Base-by-base conservation (phyloP, 2,888 invertebrate genomes). In the Hyles lineata region DNA sequence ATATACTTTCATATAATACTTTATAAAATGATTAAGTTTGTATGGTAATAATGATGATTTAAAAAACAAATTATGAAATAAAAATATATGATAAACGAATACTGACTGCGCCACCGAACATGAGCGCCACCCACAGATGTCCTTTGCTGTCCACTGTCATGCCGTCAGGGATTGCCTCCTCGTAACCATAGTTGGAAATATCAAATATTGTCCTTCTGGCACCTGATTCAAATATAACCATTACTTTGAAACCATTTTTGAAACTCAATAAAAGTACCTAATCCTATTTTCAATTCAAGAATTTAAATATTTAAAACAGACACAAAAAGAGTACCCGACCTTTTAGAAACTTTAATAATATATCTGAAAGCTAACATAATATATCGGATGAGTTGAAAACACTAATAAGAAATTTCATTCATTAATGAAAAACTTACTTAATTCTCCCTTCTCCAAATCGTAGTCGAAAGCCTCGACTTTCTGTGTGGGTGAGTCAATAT, bases 61-160 rank as follows among this genome's bases (percentile, higher is more conserved):
- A 5, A 32, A 35, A 32, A 9, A n/a, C n/a, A 63, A 5, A 43
- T 35, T 2, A 0, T 5, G n/a, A 52, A n/a, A n/a, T 35, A 2
- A 29, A 59, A 32, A 32, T 69, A 19, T 43, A 15, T 62, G 4
- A 70, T 29, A 25, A 32, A 7, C 23, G 21, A 15, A 21, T 50
- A 89, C 95, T 91, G 84, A 97, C 96, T 72, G 95, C 90, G 59
- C 96, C 95, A 1, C 96, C 97, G 62, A 92, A 95, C 90, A 95
- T 96, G 19, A 96, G 79, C 0, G 96, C 96, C 17, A 98, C 95
- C 97, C 98, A 98, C 35, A 98, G 90, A 82, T 97, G 96, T 11
- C 96, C 97, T 62, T 96, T 92, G 17, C 90, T 91, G 85, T 98
- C 98, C 35, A 97, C 96, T 0, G 97, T 96, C 97, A 98, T 97